A percentile compares a stretch with the other conserved stretches of the same genome.
phyloP scores from a whole-genome alignment of 2,888 invertebrate species.

The Chymomyza caudatula region DNA sequence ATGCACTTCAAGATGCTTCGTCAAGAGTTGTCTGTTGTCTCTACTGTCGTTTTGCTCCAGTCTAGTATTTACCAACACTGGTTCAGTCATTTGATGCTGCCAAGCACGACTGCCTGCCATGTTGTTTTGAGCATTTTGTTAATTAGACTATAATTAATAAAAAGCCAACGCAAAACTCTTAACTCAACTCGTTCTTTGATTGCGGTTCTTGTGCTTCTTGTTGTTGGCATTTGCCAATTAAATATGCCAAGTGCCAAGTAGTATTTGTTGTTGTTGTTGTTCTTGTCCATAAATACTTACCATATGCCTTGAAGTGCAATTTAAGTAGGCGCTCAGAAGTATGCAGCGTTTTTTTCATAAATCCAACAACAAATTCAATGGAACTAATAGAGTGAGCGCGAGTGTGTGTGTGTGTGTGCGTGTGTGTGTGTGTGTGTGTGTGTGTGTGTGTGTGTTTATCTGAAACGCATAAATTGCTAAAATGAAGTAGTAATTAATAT shows the following conservation, averaged over 20 bases:
- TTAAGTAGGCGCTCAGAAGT: conserved; percentile 14
- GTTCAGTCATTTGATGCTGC: conserved; percentile 28
- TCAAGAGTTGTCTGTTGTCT: background rate
- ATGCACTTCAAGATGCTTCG: conserved; percentile 49
- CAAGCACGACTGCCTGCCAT: conserved; percentile 55
- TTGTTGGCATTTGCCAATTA: conserved; percentile 47
- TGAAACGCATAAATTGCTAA: background rate
- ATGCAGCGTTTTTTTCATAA: conserved; percentile 13
- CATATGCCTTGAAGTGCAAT: background rate
- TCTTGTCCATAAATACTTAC: background rate
- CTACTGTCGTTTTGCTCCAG: background rate
- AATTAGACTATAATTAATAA: conserved; percentile 68
- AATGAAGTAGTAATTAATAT: conserved; percentile 53
- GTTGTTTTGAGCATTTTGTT: conserved; percentile 53
- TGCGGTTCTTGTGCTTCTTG: conserved; percentile 24
- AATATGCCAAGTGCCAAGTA: conserved; percentile 45
- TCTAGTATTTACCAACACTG: background rate
- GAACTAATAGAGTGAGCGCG: background rate
- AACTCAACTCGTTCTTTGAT: conserved; percentile 34
- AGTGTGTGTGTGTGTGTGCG: background rate
- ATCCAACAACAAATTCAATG: background rate
- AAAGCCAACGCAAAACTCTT: conserved; percentile 8
- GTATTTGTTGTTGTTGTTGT: background rate
- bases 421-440: background rate
- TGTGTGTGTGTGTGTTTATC: background rate